Base-by-base conservation (phyloP, 2,888 invertebrate genomes). In the Lasioglossum vierecki region DNA sequence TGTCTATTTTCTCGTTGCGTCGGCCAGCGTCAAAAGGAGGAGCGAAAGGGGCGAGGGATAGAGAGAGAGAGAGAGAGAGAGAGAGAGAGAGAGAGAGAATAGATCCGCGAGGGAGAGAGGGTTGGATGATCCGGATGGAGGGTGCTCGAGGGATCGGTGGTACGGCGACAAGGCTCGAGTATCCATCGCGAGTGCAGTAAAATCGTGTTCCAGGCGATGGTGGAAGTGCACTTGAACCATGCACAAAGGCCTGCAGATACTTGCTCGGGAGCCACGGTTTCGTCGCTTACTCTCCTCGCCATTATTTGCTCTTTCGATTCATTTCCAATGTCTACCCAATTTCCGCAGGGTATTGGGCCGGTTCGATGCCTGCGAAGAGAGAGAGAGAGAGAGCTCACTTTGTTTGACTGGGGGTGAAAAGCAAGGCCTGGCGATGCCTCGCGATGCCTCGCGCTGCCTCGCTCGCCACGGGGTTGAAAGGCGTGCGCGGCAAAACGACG, bases 291-390 rank as follows among this genome's bases (percentile, higher is more conserved):
- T 26, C 68, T 70, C 78, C 68, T 70, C 78, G 80, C 86, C 86
- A 89, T 91, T 92, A 92, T 93, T 92, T 93, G 92, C 91, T 89
- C 91, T 91, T 91, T 91, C 92, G 91, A 93, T 93, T 92, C 92
- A 92, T 92, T 93, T 91, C 91, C 91, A 91, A 91, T 92, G 92
- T 93, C 92, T 91, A 91, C 91, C 90, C 92, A 92, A 92, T 92
- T 93, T 93, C 91, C 89, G 90, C 89, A 86, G 88, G 85, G 88
- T 88, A 91, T 91, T 88, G 91, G 89, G 86, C 60, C 57, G 41
- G 72, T 89, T 86, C 86, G 53, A 63, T 41, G 76, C 41, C 91
- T 22, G 13, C 8, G 26, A 5, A 26, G 60, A 60, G 11, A 60
- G 57, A 57, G n/a, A n/a, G 11, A n/a, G n/a, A n/a, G 9, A n/a